phyloP scores from a whole-genome alignment of 2,888 invertebrate genomes.

The Lucinisca nassula region DNA sequence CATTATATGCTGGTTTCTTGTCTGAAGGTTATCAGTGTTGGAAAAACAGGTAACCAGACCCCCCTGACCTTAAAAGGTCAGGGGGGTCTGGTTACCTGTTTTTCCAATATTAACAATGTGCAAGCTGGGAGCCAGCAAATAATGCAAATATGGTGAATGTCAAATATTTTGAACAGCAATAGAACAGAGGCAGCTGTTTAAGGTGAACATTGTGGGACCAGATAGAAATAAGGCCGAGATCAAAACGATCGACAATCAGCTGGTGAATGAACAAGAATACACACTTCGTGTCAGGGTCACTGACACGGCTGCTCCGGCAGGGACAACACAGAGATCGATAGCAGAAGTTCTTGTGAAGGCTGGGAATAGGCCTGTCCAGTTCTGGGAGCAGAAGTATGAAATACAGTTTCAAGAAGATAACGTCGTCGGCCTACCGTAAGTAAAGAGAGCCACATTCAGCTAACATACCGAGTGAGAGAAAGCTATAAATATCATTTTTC shows the following conservation, averaged over 20 bases:
- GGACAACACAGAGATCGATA: slow-evolving; percentile 15
- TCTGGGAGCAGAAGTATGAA: slow-evolving; percentile 20
- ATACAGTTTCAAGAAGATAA: slow-evolving; percentile 56
- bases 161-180: too few relatives aligned
- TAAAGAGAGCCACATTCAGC: too few relatives aligned
- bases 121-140: too few relatives aligned
- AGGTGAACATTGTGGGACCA: neutral
- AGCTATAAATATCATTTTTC: too few relatives aligned
- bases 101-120: too few relatives aligned
- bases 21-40: too few relatives aligned
- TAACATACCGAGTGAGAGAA: neutral
- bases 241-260: slow-evolving; percentile 1
- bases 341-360: slow-evolving; percentile 49
- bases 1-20: too few relatives aligned
- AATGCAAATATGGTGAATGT: too few relatives aligned
- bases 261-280: slow-evolving; percentile 24
- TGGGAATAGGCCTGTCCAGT: slow-evolving; percentile 47
- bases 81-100: too few relatives aligned
- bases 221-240: slow-evolving; percentile 35
- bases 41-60: too few relatives aligned
- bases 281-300: slow-evolving; percentile 34
- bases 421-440: slow-evolving; percentile 41
- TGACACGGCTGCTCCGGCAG: slow-evolving; percentile 25
- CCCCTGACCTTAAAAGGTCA: too few relatives aligned
- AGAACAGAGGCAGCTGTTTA: neutral